Base-by-base conservation (phyloP, 2,113 vertebrate species). In the Gasterosteus nipponicus region DNA sequence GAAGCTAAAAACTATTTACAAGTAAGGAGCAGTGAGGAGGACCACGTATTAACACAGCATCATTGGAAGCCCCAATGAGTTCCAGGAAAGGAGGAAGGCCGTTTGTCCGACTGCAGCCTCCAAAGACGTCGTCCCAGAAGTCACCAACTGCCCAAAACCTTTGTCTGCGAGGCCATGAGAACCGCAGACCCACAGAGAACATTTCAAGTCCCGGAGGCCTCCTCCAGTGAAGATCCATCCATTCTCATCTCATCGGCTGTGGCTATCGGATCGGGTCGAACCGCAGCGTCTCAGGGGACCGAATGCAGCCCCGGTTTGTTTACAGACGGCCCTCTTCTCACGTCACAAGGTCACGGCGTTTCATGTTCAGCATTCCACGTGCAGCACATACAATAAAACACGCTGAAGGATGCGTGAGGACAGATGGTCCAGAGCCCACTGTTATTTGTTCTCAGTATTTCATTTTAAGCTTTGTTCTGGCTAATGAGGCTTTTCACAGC, bases 91-190 rank as follows among this genome's bases (percentile, higher is more conserved):
- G 22, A 56, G 11, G n/a, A 53, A 53, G 41, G 35, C 22, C 39
- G 77, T 41, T 29, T 67, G 5, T 76, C 35, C 35, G 4, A 44
- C 7, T 35, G 39, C 58, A 31, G 35, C 64, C 33, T 75, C 44
- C 35, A 65, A 29, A 61, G 42, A 68, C 58, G 54, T 82, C 77
- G 75, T 49, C 73, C 76, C 77, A 59, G 63, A 81, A 90, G 89
- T 77, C 89, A 81, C 69, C 66, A 65, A 72, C 71, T 69, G 75
- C 87, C 81, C 82, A 42, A 70, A 66, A 75, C 79, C 80, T 82
- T 68, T 67, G 66, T 78, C 69, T 66, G 3, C 10, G 64, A 89
- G 91, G 87, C 75, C 91, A 89, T 94, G 93, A 89, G 93, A 93
- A 93, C 82, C 22, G 51, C 69, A 83, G 31, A 26, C 46, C 68